Conservation (phyloP, 2,888 invertebrate genomes). For the Elmis aenea region DNA sequence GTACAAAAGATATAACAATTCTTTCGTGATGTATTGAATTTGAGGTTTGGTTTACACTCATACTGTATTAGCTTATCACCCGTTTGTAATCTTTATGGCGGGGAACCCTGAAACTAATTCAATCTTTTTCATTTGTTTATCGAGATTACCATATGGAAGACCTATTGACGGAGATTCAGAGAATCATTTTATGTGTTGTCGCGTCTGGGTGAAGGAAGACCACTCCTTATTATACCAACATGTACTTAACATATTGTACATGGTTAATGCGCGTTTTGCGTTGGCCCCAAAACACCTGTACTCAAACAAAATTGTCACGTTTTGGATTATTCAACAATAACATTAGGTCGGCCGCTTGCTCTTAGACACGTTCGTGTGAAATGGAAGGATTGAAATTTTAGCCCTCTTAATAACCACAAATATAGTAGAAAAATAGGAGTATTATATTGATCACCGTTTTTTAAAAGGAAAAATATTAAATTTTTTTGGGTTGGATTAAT, state of each 20-base stretch:
- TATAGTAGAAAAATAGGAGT: too few relatives aligned
- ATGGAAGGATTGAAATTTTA: too few relatives aligned
- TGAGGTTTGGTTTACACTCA: slow-evolving; percentile 11
- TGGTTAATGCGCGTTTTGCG: slow-evolving; percentile 10
- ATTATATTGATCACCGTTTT: too few relatives aligned
- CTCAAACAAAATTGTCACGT: slow-evolving; percentile 15
- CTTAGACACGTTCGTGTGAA: slow-evolving; percentile 8
- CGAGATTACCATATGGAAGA: slow-evolving; percentile 8
- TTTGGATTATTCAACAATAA: slow-evolving; percentile 14
- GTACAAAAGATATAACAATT: slow-evolving; percentile 4
- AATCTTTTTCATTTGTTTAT: slow-evolving; percentile 12
- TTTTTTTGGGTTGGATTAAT: too few relatives aligned
- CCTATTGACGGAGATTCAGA: slow-evolving; percentile 7
- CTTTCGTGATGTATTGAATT: slow-evolving; percentile 11
- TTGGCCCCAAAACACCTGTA: slow-evolving; percentile 13
- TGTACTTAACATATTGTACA: slow-evolving; percentile 12
- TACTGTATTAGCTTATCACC: slow-evolving; percentile 11
- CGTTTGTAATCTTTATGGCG: slow-evolving; percentile 10
- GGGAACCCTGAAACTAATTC: slow-evolving; percentile 8
- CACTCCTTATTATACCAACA: slow-evolving; percentile 14
- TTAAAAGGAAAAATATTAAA: too few relatives aligned
- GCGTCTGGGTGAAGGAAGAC: slow-evolving; percentile 8
- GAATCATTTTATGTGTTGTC: slow-evolving; percentile 11
- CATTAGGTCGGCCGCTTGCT: slow-evolving; percentile 9
- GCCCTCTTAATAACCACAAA: too few relatives aligned